phyloP scores from a whole-genome alignment of 1,140 invertebrate genomes.

The Ceratitis capitata region DNA sequence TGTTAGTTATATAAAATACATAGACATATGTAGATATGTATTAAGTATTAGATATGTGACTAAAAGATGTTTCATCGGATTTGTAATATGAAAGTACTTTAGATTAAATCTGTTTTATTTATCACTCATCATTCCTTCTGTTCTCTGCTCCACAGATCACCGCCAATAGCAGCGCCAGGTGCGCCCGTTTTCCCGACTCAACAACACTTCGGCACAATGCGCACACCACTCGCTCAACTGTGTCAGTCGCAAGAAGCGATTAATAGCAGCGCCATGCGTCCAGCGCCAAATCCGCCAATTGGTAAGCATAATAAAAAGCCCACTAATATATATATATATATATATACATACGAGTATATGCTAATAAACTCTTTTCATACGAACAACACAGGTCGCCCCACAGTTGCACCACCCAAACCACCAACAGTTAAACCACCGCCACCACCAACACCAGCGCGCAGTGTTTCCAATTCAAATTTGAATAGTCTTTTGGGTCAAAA shows the following conservation, averaged over 20 bases:
- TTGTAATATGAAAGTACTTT: not conserved
- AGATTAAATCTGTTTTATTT: not conserved
- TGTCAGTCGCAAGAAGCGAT: conserved; percentile 49
- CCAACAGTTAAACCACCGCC: conserved; percentile 63
- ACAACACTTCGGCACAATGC: conserved; percentile 62
- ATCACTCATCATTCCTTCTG: not conserved
- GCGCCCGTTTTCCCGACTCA: conserved; percentile 57
- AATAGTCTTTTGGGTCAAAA: conserved; percentile 49
- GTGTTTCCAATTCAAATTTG: conserved; percentile 62
- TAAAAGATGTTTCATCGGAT: no score
- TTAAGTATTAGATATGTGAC: no score
- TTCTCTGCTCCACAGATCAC: conserved; percentile 51
- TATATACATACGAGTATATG: not conserved
- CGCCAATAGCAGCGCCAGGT: conserved; percentile 54
- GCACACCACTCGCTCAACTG: conserved; percentile 53
- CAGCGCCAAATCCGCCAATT: conserved; percentile 59
- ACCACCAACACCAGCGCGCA: conserved; percentile 62
- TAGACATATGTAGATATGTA: no score
- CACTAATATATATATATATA: not conserved
- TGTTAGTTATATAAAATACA: no score
- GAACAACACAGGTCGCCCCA: conserved; percentile 48
- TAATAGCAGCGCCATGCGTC: conserved; percentile 46
- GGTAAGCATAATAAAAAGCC: conserved; percentile 46
- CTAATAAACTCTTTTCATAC: conserved; percentile 18
- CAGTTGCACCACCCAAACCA: conserved; percentile 54